Evolutionary conservation across 2,797 vertebrate genomes (phyloP).

Genomic region (Myiotriccus ornatus): DNA sequence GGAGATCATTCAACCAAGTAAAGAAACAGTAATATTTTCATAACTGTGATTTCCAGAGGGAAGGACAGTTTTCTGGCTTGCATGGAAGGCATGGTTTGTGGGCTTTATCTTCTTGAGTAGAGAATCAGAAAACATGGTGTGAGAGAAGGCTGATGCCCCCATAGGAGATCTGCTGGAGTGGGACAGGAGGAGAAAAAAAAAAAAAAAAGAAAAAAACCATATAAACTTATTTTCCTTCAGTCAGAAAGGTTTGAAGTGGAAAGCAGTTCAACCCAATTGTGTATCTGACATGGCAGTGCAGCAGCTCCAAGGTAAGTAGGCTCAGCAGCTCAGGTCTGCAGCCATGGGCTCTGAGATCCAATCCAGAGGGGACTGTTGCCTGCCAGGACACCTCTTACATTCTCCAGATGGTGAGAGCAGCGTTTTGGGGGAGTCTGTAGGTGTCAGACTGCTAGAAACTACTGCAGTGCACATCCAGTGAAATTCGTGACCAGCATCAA

Average conservation of each 20-base stretch:
- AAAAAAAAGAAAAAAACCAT: accelerated
- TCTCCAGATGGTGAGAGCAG: not conserved
- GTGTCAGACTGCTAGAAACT: not conserved
- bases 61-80: not conserved
- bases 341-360: accelerated
- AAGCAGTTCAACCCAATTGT: not conserved
- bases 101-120: not conserved
- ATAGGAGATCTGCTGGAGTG: not conserved
- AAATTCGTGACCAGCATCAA: not conserved
- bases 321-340: not conserved
- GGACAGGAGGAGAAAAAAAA: not conserved
- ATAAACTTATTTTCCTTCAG: not conserved
- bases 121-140: not conserved
- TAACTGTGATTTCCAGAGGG: not conserved
- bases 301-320: not conserved
- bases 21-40: not conserved
- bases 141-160: not conserved
- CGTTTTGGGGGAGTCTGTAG: not conserved
- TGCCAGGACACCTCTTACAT: not conserved
- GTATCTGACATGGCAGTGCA: accelerated
- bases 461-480: too few relatives aligned
- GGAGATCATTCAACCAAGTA: not conserved
- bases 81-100: not conserved
- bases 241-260: not conserved
- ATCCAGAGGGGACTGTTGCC: not conserved